Evolutionary conservation across 2,113 vertebrate genomes (phyloP), one percentile per base, ranked within the genome.

Genomic region (Australoheros scitulus): DNA sequence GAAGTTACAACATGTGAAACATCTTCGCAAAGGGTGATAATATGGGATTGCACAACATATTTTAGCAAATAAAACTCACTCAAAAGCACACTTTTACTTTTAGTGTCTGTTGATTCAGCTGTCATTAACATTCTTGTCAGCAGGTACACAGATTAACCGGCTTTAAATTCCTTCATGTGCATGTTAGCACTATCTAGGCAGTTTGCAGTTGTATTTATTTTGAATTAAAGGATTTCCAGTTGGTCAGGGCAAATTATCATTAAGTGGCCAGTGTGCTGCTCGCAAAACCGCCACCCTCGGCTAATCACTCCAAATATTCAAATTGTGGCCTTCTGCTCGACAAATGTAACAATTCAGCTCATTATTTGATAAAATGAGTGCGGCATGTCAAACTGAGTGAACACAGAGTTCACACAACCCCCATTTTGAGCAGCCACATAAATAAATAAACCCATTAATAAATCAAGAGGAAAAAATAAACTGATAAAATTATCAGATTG

Each of bases 321-420:
- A 86, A 86, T 78, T 79, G 58, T 63, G 55, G 57, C 29, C 61
- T 56, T 83, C 65, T 80, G 81, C 77, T 83, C 68, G 34, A 78
- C 75, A 87, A 83, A 89, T 84, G 70, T 84, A 80, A 87, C 80
- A 79, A 77, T 81, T 88, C n/a, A 80, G 60, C 82, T 87, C 86
- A 89, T 92, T 89, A 89, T 88, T 89, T 91, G 86, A 90, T 91
- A 84, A 89, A 92, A 82, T 36, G 55, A 78, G 78, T 83, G 84
- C 29, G 65, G 58, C 76, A 29, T 75, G 79, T 84, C 63, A 59
- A 75, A 85, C 32, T 63, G 43, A 80, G 32, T 13, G 76, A 85
- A 75, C 57, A 24, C n/a, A 32, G 57, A 81, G 77, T 83, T 88
- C 55, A 65, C 56, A 76, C 57, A 56, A 70, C 32, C 61, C 38